Evolutionary conservation across 2,113 vertebrate genomes (phyloP).

Genomic region (Nanorana parkeri): DNA sequence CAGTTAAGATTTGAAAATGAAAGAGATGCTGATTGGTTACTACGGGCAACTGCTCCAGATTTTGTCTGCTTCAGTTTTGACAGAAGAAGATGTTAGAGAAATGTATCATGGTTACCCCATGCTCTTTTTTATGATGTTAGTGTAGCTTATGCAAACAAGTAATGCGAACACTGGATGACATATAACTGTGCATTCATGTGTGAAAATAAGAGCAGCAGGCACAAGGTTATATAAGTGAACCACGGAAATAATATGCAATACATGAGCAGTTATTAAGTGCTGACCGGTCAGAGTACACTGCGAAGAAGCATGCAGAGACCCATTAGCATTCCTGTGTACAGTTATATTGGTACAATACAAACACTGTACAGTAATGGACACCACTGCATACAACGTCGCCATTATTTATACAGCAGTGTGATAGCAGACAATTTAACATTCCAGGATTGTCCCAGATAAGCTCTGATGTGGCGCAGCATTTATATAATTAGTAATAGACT

Average conservation of each 20-base stretch:
- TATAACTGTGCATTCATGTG: constrained; percentile 29
- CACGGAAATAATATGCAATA: not conserved
- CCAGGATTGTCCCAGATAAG: not conserved
- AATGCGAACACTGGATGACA: not conserved
- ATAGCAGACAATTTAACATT: not conserved
- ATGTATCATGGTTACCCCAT: no score
- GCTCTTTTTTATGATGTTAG: no score
- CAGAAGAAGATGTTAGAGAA: no score
- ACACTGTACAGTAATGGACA: not conserved
- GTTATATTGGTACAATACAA: not conserved
- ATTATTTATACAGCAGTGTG: not conserved
- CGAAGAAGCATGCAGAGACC: not conserved
- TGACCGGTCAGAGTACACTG: not conserved
- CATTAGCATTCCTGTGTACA: not conserved
- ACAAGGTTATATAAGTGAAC: constrained; percentile 1
- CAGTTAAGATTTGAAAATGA: no score
- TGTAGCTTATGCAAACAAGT: no score
- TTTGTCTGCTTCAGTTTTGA: no score
- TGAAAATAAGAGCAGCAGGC: not conserved
- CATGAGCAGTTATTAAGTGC: not conserved
- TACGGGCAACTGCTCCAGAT: no score
- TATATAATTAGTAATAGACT: not conserved
- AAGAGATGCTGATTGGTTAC: no score
- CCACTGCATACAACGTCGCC: no score
- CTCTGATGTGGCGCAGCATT: not conserved